Percentiles rank a stretch among this genome's conserved stretches.
Evolutionary conservation across 2,113 vertebrate species (phyloP).

Genomic region (Pituophis catenifer): DNA sequence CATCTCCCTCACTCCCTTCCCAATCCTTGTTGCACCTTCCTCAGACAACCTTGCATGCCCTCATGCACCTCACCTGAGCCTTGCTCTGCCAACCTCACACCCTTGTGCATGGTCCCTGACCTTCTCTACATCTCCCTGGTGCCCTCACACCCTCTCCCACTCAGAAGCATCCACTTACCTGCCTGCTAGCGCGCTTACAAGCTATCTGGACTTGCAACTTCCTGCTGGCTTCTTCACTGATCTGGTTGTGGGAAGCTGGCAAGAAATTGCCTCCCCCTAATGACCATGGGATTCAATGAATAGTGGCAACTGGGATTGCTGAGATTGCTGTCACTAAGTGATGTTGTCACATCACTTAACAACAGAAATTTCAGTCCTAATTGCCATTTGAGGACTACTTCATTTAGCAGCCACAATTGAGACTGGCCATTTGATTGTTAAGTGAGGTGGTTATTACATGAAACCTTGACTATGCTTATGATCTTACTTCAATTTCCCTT

Average conservation of each 20-base stretch:
- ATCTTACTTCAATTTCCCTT: not conserved
- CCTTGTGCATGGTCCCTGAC: too few relatives aligned
- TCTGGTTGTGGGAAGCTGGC: not conserved
- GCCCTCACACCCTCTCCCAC: not conserved
- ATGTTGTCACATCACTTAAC: not conserved
- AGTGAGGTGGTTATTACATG: not conserved
- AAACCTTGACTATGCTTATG: not conserved
- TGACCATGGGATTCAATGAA: not conserved
- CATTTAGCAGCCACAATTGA: not conserved
- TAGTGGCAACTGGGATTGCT: not conserved
- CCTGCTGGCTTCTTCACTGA: not conserved
- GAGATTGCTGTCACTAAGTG: not conserved
- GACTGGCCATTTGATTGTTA: not conserved
- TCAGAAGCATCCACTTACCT: not conserved
- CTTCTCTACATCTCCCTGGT: too few relatives aligned
- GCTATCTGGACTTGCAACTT: not conserved
- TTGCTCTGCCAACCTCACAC: too few relatives aligned
- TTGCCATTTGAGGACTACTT: not conserved
- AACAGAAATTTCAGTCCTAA: not conserved
- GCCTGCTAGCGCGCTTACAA: not conserved
- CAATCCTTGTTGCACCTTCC: not conserved
- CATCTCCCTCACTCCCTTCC: not conserved
- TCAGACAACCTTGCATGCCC: not conserved
- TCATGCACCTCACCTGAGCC: not conserved
- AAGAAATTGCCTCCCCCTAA: not conserved